Evolutionary conservation across 2,797 vertebrate species (phyloP).

Genomic region (Nannoperca obscura): DNA sequence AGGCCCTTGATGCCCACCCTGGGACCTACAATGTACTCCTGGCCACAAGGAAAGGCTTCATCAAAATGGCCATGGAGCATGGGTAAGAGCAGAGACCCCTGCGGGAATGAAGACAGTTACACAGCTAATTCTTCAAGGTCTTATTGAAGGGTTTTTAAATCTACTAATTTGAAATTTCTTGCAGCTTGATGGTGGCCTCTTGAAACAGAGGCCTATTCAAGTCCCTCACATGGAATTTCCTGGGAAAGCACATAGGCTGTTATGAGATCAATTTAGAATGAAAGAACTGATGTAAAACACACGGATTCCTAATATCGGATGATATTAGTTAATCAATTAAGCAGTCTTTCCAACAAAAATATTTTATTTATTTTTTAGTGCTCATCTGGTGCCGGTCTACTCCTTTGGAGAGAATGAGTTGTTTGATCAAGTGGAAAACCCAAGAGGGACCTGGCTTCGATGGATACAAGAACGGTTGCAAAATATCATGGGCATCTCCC

Average conservation of each 20-base stretch:
- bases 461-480: slow-evolving; percentile 88
- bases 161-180: slow-evolving; percentile 19
- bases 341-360: not conserved
- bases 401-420: slow-evolving; percentile 97
- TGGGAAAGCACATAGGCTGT: slow-evolving; percentile 26
- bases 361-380: slow-evolving; percentile 70
- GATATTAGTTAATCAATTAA: not conserved
- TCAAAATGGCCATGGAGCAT: slow-evolving; percentile 90
- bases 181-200: slow-evolving; percentile 20
- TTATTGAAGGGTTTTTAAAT: slow-evolving; percentile 14
- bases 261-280: slow-evolving; percentile 17
- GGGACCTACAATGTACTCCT: slow-evolving; percentile 88
- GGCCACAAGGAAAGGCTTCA: slow-evolving; percentile 92
- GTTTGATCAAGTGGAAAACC: slow-evolving; percentile 90
- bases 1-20: slow-evolving; percentile 91
- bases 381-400: slow-evolving; percentile 91
- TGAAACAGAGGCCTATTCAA: slow-evolving; percentile 64
- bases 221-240: slow-evolving; percentile 37
- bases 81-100: slow-evolving; percentile 85
- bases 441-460: slow-evolving; percentile 88
- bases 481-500: slow-evolving; percentile 89
- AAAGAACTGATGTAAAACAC: not conserved
- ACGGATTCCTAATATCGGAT: not conserved
- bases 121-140: slow-evolving; percentile 20
- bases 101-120: not conserved